phyloP scores from a whole-genome alignment of 2,797 vertebrate genomes.

The Dryobates pubescens region DNA sequence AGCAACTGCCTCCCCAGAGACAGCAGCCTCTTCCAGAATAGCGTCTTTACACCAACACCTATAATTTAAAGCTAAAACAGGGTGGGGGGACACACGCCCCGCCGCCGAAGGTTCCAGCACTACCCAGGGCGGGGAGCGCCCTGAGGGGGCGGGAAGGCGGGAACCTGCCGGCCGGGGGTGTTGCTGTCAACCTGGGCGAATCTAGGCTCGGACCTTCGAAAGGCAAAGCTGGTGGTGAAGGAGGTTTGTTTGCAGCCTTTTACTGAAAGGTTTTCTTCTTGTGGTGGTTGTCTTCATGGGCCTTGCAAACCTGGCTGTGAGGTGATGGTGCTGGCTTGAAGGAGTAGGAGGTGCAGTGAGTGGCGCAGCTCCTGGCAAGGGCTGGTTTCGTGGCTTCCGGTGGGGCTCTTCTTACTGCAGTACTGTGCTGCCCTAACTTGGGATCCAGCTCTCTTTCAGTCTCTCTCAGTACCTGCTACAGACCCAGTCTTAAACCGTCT shows the following conservation, averaged over 20 bases:
- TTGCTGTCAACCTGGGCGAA: fast-evolving
- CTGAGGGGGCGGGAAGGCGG: not conserved
- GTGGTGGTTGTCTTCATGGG: fast-evolving
- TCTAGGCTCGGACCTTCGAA: fast-evolving
- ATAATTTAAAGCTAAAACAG: fast-evolving
- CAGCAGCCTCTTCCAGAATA: fast-evolving
- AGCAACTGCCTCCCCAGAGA: fast-evolving
- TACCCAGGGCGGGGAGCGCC: not conserved
- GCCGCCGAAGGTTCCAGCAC: not conserved
- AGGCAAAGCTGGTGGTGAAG: not conserved
- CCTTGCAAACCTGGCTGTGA: fast-evolving
- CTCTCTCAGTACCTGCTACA: not conserved
- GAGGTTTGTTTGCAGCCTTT: not conserved
- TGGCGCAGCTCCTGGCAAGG: not conserved
- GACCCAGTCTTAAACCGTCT: fast-evolving
- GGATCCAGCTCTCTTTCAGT: fast-evolving
- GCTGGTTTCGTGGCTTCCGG: fast-evolving
- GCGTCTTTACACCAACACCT: fast-evolving
- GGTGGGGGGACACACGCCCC: fast-evolving
- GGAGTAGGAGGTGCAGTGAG: not conserved
- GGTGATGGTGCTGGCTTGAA: not conserved
- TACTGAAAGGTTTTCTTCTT: fast-evolving
- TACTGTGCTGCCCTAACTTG: fast-evolving
- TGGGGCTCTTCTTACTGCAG: fast-evolving
- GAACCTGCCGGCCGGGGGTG: fast-evolving